A percentile compares a stretch with the other conserved stretches of the same genome.
Conservation (phyloP, 2,888 invertebrate species). For the Nemapogon koenigi region DNA sequence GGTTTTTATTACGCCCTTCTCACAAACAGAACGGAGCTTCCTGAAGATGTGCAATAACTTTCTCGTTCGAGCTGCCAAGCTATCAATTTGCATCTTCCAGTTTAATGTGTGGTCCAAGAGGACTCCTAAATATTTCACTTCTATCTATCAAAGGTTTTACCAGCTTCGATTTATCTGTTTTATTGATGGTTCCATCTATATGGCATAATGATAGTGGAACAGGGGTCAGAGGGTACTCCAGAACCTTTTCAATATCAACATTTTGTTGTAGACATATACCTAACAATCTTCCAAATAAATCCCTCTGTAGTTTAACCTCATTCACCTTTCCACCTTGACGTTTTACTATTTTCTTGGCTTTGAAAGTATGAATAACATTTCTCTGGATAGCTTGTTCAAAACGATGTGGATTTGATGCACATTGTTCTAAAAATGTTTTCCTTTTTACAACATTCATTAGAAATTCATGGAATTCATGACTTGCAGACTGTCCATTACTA, state of each 20-base stretch:
- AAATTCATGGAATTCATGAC: neutral
- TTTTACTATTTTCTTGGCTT: neutral
- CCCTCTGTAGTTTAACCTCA: neutral
- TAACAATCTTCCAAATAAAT: conserved; percentile 1
- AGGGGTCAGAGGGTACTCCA: neutral
- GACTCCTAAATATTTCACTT: no score
- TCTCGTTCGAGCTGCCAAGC: no score
- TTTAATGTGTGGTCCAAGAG: no score
- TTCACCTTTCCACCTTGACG: neutral
- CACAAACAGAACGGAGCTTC: no score
- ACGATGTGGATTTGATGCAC: neutral
- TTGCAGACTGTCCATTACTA: neutral
- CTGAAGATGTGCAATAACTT: no score
- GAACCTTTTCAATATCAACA: neutral
- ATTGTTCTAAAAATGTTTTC: neutral
- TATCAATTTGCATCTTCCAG: no score
- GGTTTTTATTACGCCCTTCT: no score
- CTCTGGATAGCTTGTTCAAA: neutral
- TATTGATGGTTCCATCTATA: neutral
- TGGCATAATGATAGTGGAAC: conserved; percentile 1
- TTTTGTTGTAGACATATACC: conserved; percentile 1
- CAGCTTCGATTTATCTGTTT: neutral
- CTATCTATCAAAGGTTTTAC: neutral
- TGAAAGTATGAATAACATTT: neutral
- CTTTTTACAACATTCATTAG: neutral